phyloP scores from a whole-genome alignment of 2,113 vertebrate genomes.

The Siphamia tubifer region DNA sequence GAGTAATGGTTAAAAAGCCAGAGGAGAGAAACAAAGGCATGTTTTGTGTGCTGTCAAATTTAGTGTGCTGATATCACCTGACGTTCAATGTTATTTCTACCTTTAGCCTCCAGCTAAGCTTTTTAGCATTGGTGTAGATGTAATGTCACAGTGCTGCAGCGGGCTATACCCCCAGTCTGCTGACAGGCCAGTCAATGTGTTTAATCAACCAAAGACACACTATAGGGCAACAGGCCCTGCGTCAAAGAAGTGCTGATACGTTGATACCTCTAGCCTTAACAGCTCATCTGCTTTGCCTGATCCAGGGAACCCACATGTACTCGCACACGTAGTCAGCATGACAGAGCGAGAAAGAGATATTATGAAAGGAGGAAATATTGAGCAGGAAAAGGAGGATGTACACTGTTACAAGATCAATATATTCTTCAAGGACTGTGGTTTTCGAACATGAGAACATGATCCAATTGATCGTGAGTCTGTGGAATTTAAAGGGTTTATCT shows the following conservation, averaged over 20 bases:
- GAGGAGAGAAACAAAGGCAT: constrained; percentile 13
- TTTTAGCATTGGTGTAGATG: constrained; percentile 13
- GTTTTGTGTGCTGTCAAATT: constrained; percentile 19
- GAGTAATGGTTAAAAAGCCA: background rate
- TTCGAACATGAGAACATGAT: constrained; percentile 3
- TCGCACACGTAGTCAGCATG: background rate
- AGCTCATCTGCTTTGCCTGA: constrained; percentile 26
- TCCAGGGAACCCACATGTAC: background rate
- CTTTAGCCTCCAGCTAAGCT: constrained; percentile 26
- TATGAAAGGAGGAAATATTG: background rate
- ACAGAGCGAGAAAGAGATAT: background rate
- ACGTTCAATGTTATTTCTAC: constrained; percentile 1
- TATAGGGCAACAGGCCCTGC: constrained; percentile 51
- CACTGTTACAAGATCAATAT: constrained; percentile 10
- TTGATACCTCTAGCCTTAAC: constrained; percentile 51
- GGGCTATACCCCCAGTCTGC: constrained; percentile 45
- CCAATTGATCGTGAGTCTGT: background rate
- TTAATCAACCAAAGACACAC: constrained; percentile 66
- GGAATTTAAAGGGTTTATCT: too few species aligned
- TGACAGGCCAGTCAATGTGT: constrained; percentile 69
- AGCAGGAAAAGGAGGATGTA: background rate
- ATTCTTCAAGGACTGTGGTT: background rate
- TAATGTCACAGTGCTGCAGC: constrained; percentile 18
- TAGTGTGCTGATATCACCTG: constrained; percentile 25
- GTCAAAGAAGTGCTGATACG: constrained; percentile 60